phyloP scores from a whole-genome alignment of 1,140 invertebrate genomes.

The Stegodyphus dumicola region DNA sequence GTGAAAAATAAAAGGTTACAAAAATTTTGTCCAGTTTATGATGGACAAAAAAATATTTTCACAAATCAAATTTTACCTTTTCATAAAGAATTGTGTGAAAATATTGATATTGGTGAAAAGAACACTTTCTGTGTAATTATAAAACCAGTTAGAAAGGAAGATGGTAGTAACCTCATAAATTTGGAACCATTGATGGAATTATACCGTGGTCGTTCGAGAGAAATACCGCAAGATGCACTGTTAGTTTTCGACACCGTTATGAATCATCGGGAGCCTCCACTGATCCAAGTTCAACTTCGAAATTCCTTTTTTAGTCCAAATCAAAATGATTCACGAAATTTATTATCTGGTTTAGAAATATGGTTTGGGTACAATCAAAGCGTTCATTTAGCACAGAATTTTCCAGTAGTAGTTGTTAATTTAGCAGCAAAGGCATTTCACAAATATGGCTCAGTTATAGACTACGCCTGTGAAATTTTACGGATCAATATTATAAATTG shows the following conservation, averaged over 20 bases:
- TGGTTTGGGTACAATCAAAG: constrained; percentile 61
- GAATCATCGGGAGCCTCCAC: constrained; percentile 25
- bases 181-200: constrained; percentile 9
- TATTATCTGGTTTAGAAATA: constrained; percentile 48
- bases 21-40: constrained; percentile 35
- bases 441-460: constrained; percentile 40
- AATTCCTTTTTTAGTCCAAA: constrained; percentile 33
- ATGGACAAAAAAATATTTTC: constrained; percentile 55
- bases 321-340: background rate
- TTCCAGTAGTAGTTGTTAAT: constrained; percentile 51
- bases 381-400: constrained; percentile 30
- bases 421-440: constrained; percentile 60
- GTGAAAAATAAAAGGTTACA: background rate
- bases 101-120: background rate
- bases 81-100: background rate
- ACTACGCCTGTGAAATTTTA: constrained; percentile 33
- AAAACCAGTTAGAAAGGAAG: constrained; percentile 33
- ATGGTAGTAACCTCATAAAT: constrained; percentile 24
- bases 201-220: background rate
- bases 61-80: constrained; percentile 32
- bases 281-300: constrained; percentile 34
- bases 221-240: constrained; percentile 1
- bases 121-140: constrained; percentile 24
- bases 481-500: background rate
- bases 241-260: constrained; percentile 41